phyloP scores from a whole-genome alignment of 2,113 vertebrate genomes.

The Tragulus kanchil region DNA sequence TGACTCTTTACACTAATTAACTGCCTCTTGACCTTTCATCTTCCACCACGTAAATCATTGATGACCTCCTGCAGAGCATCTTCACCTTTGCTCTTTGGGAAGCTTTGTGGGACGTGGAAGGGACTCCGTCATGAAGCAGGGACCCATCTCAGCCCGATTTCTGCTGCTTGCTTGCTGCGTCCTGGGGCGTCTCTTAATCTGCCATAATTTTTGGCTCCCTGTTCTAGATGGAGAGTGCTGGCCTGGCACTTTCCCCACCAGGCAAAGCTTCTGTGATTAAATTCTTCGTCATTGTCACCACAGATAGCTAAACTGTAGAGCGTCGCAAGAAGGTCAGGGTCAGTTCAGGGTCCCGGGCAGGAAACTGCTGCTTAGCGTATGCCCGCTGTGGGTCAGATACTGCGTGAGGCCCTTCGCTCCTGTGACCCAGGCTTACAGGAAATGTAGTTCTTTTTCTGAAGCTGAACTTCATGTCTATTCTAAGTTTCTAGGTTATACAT shows the following conservation, averaged over 20 bases:
- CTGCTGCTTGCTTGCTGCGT: no score
- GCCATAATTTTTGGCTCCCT: neutral
- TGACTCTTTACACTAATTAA: neutral
- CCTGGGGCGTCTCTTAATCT: neutral
- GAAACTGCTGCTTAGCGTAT: neutral
- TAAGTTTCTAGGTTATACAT: neutral
- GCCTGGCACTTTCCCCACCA: neutral
- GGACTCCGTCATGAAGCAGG: neutral
- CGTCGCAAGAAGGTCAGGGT: neutral
- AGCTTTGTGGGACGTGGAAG: neutral
- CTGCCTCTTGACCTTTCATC: neutral
- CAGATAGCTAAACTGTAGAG: neutral
- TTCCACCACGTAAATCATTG: neutral
- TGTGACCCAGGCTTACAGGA: neutral
- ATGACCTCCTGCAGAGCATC: neutral
- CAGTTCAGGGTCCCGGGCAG: accelerated
- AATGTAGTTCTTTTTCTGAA: neutral
- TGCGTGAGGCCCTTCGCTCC: neutral
- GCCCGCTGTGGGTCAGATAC: neutral
- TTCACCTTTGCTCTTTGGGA: neutral
- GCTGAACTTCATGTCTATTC: neutral
- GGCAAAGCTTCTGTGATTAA: neutral
- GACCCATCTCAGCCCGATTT: accelerated
- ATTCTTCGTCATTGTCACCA: conserved; percentile 25
- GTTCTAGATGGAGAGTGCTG: neutral